Evolutionary conservation across 2,888 invertebrate species (phyloP).

Genomic region (Acleris laterana): DNA sequence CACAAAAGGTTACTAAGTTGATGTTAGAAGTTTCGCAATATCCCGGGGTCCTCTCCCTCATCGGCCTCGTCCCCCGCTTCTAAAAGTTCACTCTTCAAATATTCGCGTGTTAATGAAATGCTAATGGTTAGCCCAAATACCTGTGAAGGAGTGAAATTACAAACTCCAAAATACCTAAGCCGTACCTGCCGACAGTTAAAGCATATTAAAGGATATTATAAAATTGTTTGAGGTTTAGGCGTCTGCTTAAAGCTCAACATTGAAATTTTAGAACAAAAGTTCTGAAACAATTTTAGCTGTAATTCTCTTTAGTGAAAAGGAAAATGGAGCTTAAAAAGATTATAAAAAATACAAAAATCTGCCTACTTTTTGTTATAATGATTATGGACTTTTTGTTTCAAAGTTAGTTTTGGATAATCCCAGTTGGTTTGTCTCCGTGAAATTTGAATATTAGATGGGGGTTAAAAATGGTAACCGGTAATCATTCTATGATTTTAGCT

Average conservation of each 20-base stretch:
- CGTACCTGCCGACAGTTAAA: slow-evolving; percentile 19
- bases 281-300: slow-evolving; percentile 26
- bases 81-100: slow-evolving; percentile 29
- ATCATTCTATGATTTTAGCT: too few species aligned
- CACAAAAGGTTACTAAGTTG: slow-evolving; percentile 14
- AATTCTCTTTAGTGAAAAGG: slow-evolving; percentile 25
- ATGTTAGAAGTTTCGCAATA: slow-evolving; percentile 22
- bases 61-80: slow-evolving; percentile 11
- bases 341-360: not conserved
- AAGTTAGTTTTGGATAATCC: too few species aligned
- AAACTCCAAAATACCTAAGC: slow-evolving; percentile 31
- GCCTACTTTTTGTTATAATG: too few species aligned
- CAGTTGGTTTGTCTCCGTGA: too few species aligned
- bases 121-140: slow-evolving; percentile 34
- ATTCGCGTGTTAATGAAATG: slow-evolving; percentile 36
- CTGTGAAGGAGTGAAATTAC: slow-evolving; percentile 31
- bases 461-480: too few species aligned
- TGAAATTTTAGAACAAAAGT: slow-evolving; percentile 34
- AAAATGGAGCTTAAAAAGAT: slow-evolving; percentile 11
- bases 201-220: slow-evolving; percentile 32
- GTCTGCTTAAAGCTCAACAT: slow-evolving; percentile 32
- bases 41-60: slow-evolving; percentile 8
- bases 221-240: slow-evolving; percentile 33
- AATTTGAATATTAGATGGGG: too few species aligned
- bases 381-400: not conserved